A percentile compares a stretch with the other conserved stretches of the same genome.
phyloP scores from a whole-genome alignment of 37 sponge, comb jelly and placozoan species.

The Cliona cf. orientalis region DNA sequence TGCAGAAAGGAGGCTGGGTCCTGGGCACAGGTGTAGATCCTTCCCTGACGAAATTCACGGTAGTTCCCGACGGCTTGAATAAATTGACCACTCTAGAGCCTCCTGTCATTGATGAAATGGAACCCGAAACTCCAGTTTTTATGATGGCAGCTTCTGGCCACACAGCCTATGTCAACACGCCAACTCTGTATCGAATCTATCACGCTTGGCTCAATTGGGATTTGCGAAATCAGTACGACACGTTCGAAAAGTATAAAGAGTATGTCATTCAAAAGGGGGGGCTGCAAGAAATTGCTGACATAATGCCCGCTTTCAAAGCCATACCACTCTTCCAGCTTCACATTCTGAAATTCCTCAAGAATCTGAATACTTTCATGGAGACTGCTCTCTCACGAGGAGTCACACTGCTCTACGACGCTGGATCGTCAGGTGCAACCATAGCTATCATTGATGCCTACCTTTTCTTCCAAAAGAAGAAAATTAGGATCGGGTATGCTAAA shows the following conservation, averaged over 20 bases:
- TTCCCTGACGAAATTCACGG: conserved; percentile 1
- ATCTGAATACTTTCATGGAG: neutral
- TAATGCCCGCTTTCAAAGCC: neutral
- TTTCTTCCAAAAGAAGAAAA: neutral
- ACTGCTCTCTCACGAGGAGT: conserved; percentile 9
- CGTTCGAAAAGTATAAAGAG: conserved; percentile 10
- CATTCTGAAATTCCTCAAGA: neutral
- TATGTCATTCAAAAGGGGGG: conserved; percentile 4
- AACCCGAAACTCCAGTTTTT: conserved; percentile 3
- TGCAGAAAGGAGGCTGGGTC: neutral
- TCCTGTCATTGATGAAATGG: conserved; percentile 1
- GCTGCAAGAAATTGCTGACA: conserved; percentile 3
- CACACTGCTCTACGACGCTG: conserved; percentile 27
- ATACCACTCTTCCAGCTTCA: conserved; percentile 10
- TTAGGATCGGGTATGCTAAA: conserved; percentile 20
- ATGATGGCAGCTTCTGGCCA: conserved; percentile 6
- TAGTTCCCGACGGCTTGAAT: conserved; percentile 1
- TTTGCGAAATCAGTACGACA: neutral
- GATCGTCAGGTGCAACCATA: neutral
- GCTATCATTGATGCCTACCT: neutral
- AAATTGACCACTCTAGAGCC: neutral
- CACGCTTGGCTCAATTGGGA: neutral
- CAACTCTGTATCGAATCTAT: neutral
- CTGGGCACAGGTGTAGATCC: conserved; percentile 9
- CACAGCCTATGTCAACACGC: conserved; percentile 8